Evolutionary conservation across 2,113 vertebrate genomes (phyloP).

Genomic region (Megalops atlanticus): DNA sequence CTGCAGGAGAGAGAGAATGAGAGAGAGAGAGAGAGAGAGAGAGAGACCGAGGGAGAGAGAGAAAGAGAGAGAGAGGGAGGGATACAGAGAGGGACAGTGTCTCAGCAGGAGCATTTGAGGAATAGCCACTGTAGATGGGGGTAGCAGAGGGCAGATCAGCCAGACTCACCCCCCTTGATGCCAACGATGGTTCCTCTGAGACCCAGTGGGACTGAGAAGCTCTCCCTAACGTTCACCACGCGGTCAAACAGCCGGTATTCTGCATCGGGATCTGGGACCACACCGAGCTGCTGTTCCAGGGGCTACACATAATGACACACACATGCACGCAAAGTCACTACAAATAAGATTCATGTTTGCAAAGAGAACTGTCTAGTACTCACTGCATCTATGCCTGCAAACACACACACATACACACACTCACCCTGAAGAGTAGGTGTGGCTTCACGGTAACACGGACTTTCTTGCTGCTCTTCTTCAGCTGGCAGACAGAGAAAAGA

Average conservation of each 20-base stretch:
- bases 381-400: no score
- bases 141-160: neutral
- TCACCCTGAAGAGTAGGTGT: conserved; percentile 91
- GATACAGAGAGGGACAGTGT: neutral
- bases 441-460: conserved; percentile 96
- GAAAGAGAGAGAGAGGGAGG: neutral
- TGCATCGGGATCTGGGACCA: conserved; percentile 86
- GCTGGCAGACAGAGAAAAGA: conserved; percentile 60
- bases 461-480: conserved; percentile 89
- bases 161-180: conserved; percentile 89
- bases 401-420: conserved; percentile 46
- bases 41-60: conserved; percentile 17
- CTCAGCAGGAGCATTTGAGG: neutral
- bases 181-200: conserved; percentile 91
- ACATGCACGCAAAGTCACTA: neutral
- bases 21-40: conserved; percentile 13
- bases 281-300: conserved; percentile 90
- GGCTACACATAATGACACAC: conserved; percentile 70
- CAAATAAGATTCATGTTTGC: no score
- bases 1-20: conserved; percentile 57
- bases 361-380: no score
- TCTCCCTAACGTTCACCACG: conserved; percentile 92
- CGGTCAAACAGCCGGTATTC: conserved; percentile 92
- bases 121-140: neutral
- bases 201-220: conserved; percentile 90